These are phyloP conservation scores for Cynopterus sphinx DNA, from an alignment of 2,797 vertebrate genomes.

Conservation along the genomic window DNA sequence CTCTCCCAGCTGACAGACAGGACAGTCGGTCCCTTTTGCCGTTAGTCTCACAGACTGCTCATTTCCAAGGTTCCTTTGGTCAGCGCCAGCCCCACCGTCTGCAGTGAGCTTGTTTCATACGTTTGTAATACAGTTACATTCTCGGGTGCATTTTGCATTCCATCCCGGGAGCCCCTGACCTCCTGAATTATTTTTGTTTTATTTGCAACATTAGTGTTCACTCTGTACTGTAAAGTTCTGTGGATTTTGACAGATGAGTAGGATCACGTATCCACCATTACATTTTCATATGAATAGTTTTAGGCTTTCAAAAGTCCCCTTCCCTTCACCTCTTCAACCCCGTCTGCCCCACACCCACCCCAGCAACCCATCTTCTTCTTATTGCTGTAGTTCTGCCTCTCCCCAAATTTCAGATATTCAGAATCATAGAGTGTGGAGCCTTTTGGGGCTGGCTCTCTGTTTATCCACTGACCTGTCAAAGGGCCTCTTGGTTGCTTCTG, in stretches of 20 bases:
- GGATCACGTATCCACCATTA: accelerated
- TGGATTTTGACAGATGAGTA: background rate
- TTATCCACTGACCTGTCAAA: background rate
- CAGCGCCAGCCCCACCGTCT: background rate
- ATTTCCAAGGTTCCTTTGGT: background rate
- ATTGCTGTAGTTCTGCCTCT: background rate
- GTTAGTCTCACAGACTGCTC: background rate
- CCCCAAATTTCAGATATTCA: background rate
- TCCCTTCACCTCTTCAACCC: background rate
- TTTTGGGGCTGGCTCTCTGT: background rate
- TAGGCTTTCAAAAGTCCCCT: background rate
- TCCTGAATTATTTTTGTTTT: background rate
- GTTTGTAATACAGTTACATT: accelerated
- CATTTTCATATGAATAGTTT: background rate
- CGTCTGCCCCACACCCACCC: accelerated
- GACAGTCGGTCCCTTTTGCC: background rate
- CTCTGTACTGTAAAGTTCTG: background rate
- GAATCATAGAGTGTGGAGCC: accelerated
- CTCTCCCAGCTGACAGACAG: accelerated
- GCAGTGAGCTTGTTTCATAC: background rate
- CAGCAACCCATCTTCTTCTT: too few species aligned
- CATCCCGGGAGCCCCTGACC: background rate
- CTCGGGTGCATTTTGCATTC: background rate
- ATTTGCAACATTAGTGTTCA: background rate
- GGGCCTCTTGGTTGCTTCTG: background rate